phyloP scores from a whole-genome alignment of 2,888 invertebrate species.

The Mythimna ferrago region DNA sequence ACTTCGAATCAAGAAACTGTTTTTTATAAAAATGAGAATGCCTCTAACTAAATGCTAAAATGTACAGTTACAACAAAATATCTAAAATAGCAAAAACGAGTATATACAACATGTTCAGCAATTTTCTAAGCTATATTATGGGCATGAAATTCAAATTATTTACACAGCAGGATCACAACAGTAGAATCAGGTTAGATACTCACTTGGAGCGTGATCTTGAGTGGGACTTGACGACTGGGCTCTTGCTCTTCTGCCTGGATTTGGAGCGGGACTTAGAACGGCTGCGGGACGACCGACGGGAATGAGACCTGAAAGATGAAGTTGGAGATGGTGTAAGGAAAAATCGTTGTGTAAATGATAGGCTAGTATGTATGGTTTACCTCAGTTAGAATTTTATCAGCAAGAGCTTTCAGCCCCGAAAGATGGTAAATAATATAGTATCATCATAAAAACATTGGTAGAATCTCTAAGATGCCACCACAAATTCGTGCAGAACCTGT shows the following conservation, averaged over 20 bases:
- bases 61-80: slow-evolving; percentile 28
- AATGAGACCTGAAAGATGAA: slow-evolving; percentile 67
- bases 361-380: slow-evolving; percentile 61
- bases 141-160: slow-evolving; percentile 35
- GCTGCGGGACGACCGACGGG: slow-evolving; percentile 87
- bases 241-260: slow-evolving; percentile 93
- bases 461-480: background rate
- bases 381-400: slow-evolving; percentile 82
- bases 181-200: slow-evolving; percentile 76
- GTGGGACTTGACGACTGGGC: slow-evolving; percentile 94
- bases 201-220: slow-evolving; percentile 95
- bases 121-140: slow-evolving; percentile 19
- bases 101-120: slow-evolving; percentile 10
- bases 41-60: slow-evolving; percentile 24
- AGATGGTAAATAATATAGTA: slow-evolving; percentile 89
- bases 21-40: slow-evolving; percentile 5
- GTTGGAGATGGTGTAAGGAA: background rate
- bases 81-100: slow-evolving; percentile 21
- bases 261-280: slow-evolving; percentile 89
- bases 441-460: slow-evolving; percentile 77
- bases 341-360: background rate
- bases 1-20: background rate
- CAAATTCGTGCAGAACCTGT: no score
- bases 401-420: slow-evolving; percentile 91
- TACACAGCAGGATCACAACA: slow-evolving; percentile 52